Base-by-base conservation (phyloP, 2,113 vertebrate genomes). In the Apteryx owenii region DNA sequence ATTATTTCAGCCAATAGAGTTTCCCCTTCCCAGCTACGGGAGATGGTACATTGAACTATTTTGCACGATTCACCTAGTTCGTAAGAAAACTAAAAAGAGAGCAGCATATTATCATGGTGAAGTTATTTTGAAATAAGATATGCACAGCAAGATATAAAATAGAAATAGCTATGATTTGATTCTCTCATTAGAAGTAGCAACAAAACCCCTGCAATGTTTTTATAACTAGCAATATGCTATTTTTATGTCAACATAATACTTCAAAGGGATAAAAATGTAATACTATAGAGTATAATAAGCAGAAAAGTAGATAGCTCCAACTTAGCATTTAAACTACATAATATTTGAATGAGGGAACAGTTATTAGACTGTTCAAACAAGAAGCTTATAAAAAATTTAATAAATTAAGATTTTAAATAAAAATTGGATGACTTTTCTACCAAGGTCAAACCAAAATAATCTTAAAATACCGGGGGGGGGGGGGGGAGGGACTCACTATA, bases 1-100 rank as follows among this genome's bases (percentile, higher is more conserved):
- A 42, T 78, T 96, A 95, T 83, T 95, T 93, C 28, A 97, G 68
- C 36, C 91, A 95, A 80, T 44, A 75, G 61, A 92, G 86, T 85
- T 92, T 94, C 80, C 69, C 51, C 69, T 92, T 96, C 85, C 75
- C 33, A 31, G 90, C 60, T 76, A 62, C 0, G 4, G 65, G 71
- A 88, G 88, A 88, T 33, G n/a, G 92, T 61, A 90, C 46, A 93
- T 89, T 93, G 23, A 50, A 96, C 38, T 89, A 70, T 22, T 96
- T n/a, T 82, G 51, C 40, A 73, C 77, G 29, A 75, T 97, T 95
- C 84, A 94, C 70, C 33, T 82, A 91, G 95, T 44, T 86, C 61
- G 9, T 26, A 93, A 73, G 56, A 90, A 94, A 79, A 88, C 77
- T 61, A 89, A 60, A 97, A 96, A 84, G 51, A 66, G 7, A 83